Conservation (phyloP, 1,140 invertebrate genomes). For the Cheumatopsyche charites region DNA sequence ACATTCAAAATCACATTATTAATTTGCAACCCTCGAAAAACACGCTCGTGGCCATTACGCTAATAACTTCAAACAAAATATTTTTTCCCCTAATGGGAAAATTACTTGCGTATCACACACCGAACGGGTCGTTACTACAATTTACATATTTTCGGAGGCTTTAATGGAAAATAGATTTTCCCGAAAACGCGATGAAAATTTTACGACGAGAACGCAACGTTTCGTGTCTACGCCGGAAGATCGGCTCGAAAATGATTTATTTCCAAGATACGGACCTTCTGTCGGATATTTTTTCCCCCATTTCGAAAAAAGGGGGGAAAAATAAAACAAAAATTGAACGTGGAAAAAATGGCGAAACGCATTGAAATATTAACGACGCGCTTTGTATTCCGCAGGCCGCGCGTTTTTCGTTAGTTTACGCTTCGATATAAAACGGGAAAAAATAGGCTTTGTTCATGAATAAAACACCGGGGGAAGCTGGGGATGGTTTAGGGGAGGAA, state of each 20-base stretch:
- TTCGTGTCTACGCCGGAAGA: not conserved
- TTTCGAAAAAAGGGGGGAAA: not conserved
- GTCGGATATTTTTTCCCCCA: not conserved
- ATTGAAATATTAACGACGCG: conserved; percentile 26
- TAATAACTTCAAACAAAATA: conserved; percentile 13
- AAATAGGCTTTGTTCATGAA: conserved; percentile 7
- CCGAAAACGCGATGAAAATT: not conserved
- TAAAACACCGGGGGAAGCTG: conserved; percentile 5
- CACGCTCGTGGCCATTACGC: not conserved
- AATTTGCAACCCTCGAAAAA: too few species aligned
- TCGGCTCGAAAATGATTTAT: conserved; percentile 16
- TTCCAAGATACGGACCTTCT: not conserved
- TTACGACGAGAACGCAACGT: not conserved
- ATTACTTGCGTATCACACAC: not conserved
- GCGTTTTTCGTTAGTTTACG: conserved; percentile 27
- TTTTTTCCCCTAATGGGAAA: conserved; percentile 9
- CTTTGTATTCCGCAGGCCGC: conserved; percentile 26
- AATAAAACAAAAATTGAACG: conserved; percentile 2
- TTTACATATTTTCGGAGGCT: conserved; percentile 9
- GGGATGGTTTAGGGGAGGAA: too few species aligned
- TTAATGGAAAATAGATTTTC: conserved; percentile 10
- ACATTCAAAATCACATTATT: too few species aligned
- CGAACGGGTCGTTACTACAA: not conserved
- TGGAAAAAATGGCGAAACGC: not conserved
- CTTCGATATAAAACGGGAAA: conserved; percentile 7